Base-by-base conservation (phyloP, 2,797 vertebrate species). In the Cyclura pinguis region DNA sequence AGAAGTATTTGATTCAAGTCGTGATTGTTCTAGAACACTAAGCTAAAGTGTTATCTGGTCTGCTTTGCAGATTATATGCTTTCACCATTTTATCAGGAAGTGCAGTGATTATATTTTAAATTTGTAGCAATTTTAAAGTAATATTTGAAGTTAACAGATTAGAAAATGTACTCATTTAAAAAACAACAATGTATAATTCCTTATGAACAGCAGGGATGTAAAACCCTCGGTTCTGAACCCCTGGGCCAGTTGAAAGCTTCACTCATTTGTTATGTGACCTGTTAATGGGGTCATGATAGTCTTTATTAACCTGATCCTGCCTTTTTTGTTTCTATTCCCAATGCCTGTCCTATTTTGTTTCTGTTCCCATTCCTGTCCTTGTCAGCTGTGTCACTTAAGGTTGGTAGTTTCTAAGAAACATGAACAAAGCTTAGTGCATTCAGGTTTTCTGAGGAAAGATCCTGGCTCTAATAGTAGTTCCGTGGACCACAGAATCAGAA, bases 1-100 rank as follows among this genome's bases (percentile, higher is more conserved):
- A 83, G 78, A n/a, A 84, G 42, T 64, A 76, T 74, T 76, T 90
- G 52, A 82, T 64, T 74, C 77, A 86, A 62, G 13, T 32, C 62
- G 50, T 73, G 29, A 35, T 57, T 86, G 74, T 76, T 55, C 10
- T 52, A 20, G 38, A 86, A 42, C 62, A 14, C 77, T 81, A 81
- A 86, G 5, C 29, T 59, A 32, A 38, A 84, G 47, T 59, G 32
- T 82, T 83, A 20, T 64, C 13, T 86, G 47, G 8, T 14, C 24
- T 50, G 38, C 22, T 50, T 62, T 32, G 62, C n/a, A 27, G 38
- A 12, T 77, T 74, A 62, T 50, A n/a, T 73, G 16, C 42, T 35
- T 67, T 82, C 50, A 9, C 42, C 22, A 22, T 74, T 83, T 59
- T 29, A 90, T 76, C 35, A 24, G 29, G 32, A 12, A 72, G 52